A percentile compares a stretch with the other conserved stretches of the same genome.
Evolutionary conservation across 1,140 invertebrate genomes (phyloP).

Genomic region (Atta colombica): DNA sequence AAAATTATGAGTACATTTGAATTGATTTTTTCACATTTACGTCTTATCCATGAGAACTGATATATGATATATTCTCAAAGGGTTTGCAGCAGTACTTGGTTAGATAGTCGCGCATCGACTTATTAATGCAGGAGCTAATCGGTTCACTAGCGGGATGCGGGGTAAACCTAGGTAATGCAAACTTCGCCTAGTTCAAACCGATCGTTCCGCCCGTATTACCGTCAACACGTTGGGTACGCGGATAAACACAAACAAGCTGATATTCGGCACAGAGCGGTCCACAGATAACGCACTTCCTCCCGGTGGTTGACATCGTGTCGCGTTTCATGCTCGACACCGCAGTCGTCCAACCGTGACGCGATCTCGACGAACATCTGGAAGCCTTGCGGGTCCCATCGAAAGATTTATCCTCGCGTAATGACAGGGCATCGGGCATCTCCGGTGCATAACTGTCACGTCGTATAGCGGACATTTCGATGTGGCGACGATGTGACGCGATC

Average conservation of each 20-base stretch:
- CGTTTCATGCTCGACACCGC: conserved; percentile 58
- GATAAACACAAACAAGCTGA: conserved; percentile 51
- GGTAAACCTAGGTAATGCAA: conserved; percentile 47
- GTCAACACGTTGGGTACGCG: conserved; percentile 44
- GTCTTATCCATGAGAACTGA: not conserved
- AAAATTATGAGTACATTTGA: not conserved
- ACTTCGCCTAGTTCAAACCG: conserved; percentile 39
- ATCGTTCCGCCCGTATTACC: conserved; percentile 45
- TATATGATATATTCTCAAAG: not conserved
- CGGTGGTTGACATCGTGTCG: conserved; percentile 59
- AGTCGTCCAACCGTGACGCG: conserved; percentile 59
- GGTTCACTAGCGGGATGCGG: conserved; percentile 31
- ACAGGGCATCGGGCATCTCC: conserved; percentile 70
- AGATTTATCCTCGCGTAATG: conserved; percentile 76
- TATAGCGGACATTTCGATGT: conserved; percentile 66
- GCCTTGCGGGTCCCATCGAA: conserved; percentile 59
- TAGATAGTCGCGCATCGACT: conserved; percentile 19
- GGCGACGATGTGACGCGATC: conserved; percentile 72
- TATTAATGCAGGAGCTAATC: conserved; percentile 39
- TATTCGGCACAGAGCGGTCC: conserved; percentile 40
- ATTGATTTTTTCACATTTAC: not conserved
- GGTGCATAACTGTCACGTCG: conserved; percentile 76
- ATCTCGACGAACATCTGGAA: conserved; percentile 65
- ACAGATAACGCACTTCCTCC: conserved; percentile 52
- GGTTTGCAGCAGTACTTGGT: not conserved